These are phyloP conservation scores for Lasiommata megera DNA, from an alignment of 2,888 invertebrate genomes.

Conservation along the genomic window DNA sequence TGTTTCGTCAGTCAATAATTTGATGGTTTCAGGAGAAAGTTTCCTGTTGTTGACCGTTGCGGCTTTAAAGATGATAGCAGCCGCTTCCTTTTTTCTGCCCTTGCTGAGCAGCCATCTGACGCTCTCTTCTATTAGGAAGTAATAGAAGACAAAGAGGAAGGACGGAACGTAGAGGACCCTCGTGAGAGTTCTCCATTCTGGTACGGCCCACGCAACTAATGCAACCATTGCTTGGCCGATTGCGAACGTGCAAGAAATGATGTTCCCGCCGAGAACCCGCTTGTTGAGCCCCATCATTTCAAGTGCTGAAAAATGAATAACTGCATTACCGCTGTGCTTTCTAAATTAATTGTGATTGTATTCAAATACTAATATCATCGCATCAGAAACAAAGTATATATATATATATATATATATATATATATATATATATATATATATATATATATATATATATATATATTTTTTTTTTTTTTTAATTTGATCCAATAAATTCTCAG, in stretches of 20 bases:
- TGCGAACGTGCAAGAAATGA: conserved; percentile 84
- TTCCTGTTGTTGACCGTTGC: conserved; percentile 68
- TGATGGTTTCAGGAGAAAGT: conserved; percentile 56
- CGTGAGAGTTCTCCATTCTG: conserved; percentile 84
- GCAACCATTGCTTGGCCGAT: conserved; percentile 84
- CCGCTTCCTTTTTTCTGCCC: conserved; percentile 74
- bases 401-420: too few species aligned
- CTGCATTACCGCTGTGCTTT: too few species aligned
- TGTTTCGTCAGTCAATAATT: conserved; percentile 39
- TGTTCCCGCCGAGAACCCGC: conserved; percentile 83
- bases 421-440: too few species aligned
- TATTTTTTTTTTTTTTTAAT: too few species aligned
- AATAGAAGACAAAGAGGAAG: conserved; percentile 82
- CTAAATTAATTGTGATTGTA: too few species aligned
- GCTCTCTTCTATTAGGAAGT: conserved; percentile 84
- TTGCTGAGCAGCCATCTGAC: conserved; percentile 87
- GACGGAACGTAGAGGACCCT: conserved; percentile 84
- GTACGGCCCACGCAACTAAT: conserved; percentile 82
- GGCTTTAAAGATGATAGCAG: conserved; percentile 59
- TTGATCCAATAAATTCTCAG: not conserved
- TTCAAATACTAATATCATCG: too few species aligned
- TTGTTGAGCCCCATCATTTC: conserved; percentile 68
- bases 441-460: too few species aligned
- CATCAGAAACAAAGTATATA: too few species aligned
- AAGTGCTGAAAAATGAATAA: conserved; percentile 39